These are phyloP conservation scores for Notolepis coatsorum DNA, from an alignment of 2,797 vertebrate genomes.

Conservation along the genomic window DNA sequence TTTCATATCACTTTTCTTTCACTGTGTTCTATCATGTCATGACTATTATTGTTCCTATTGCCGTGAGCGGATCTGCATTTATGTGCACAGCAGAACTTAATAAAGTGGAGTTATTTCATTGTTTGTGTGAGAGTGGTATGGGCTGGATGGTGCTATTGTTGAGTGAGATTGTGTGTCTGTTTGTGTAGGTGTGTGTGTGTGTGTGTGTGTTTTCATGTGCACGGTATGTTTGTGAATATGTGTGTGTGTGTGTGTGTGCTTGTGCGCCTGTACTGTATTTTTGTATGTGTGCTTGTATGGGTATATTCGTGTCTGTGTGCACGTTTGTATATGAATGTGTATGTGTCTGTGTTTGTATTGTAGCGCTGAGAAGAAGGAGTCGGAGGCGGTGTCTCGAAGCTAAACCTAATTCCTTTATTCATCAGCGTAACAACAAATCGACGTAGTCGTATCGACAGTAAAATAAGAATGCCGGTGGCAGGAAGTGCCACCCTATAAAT, in stretches of 20 bases:
- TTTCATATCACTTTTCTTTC: slow-evolving; percentile 78
- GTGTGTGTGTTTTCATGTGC: background rate
- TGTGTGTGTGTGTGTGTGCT: slow-evolving; percentile 28
- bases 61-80: slow-evolving; percentile 75
- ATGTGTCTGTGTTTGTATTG: too few relatives aligned
- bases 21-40: slow-evolving; percentile 81
- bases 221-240: slow-evolving; percentile 64
- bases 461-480: too few relatives aligned
- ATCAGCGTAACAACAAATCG: too few relatives aligned
- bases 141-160: too few relatives aligned
- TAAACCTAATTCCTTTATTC: too few relatives aligned
- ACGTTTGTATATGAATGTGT: too few relatives aligned
- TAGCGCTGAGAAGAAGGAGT: too few relatives aligned
- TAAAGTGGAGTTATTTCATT: slow-evolving; percentile 68
- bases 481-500: too few relatives aligned
- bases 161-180: slow-evolving; percentile 5
- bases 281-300: slow-evolving; percentile 78
- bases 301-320: slow-evolving; percentile 85
- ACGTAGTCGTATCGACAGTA: too few relatives aligned
- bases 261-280: slow-evolving; percentile 51
- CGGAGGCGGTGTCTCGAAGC: too few relatives aligned
- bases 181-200: slow-evolving; percentile 19
- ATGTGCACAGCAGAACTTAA: slow-evolving; percentile 69
- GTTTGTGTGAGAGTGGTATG: slow-evolving; percentile 46
- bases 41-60: slow-evolving; percentile 79